A percentile compares a stretch with the other conserved stretches of the same genome.
Evolutionary conservation across 2,113 vertebrate genomes (phyloP).

Genomic region (Notothenia rossii): DNA sequence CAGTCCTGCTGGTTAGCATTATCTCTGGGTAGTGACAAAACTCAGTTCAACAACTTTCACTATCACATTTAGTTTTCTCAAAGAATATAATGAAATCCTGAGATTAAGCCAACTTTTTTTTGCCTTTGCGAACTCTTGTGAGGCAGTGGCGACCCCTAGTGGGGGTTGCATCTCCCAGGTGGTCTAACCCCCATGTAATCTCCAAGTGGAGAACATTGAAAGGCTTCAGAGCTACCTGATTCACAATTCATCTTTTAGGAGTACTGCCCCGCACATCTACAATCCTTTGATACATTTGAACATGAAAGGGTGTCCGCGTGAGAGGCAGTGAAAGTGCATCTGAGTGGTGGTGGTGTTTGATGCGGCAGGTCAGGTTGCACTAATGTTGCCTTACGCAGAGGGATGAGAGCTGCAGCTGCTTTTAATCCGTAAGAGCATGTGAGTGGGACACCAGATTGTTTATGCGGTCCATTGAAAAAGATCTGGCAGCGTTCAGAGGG

Average conservation of each 20-base stretch:
- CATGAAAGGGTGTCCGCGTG: slow-evolving; percentile 23
- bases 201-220: not conserved
- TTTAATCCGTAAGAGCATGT: slow-evolving; percentile 69
- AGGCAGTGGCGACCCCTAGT: not conserved
- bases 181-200: not conserved
- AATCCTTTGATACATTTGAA: slow-evolving; percentile 21
- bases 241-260: not conserved
- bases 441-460: slow-evolving; percentile 67
- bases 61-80: no score
- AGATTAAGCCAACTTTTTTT: no score
- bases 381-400: slow-evolving; percentile 27
- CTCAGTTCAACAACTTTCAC: no score
- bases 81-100: no score
- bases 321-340: not conserved
- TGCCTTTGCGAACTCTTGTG: not conserved
- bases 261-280: not conserved
- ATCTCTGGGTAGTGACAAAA: no score
- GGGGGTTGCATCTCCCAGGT: no score
- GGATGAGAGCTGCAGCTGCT: slow-evolving; percentile 54
- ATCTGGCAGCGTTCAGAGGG: slow-evolving; percentile 33
- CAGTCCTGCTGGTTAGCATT: no score
- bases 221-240: not conserved
- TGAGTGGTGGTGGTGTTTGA: slow-evolving; percentile 16
- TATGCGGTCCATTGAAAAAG: slow-evolving; percentile 54
- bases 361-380: slow-evolving; percentile 41